A percentile compares a stretch with the other conserved stretches of the same genome.
phyloP scores from a whole-genome alignment of 2,113 vertebrate species.

The Rhagologus leucostigma region DNA sequence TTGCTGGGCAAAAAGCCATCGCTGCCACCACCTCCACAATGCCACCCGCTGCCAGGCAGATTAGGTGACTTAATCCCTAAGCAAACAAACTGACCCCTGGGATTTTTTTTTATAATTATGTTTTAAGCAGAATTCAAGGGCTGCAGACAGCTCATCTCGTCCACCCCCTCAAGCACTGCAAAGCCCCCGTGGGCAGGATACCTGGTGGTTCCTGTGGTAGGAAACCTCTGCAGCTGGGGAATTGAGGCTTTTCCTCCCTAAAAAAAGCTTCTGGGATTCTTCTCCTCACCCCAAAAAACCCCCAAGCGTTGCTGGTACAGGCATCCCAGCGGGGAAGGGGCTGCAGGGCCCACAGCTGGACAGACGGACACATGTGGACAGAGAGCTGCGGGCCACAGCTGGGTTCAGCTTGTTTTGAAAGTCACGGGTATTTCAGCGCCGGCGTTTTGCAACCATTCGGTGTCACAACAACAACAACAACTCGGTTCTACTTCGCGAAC shows the following conservation, averaged over 20 bases:
- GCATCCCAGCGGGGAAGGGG: rapidly evolving
- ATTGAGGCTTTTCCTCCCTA: background rate
- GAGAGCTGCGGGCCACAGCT: background rate
- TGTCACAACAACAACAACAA: slow-evolving; percentile 24
- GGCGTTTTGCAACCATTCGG: background rate
- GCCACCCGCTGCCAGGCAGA: background rate
- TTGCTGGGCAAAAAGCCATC: background rate
- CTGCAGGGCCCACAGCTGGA: background rate
- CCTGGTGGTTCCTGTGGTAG: rapidly evolving
- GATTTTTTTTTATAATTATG: background rate
- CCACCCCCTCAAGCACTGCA: too few relatives aligned
- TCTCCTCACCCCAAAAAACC: rapidly evolving
- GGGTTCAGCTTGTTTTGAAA: background rate
- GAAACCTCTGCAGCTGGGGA: background rate
- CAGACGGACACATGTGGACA: background rate
- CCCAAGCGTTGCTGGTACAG: background rate
- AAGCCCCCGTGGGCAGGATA: rapidly evolving
- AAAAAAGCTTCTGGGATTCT: background rate
- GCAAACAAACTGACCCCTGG: background rate
- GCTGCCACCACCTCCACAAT: background rate
- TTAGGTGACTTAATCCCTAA: background rate
- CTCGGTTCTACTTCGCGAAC: background rate
- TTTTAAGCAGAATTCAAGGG: background rate
- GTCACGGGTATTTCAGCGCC: background rate
- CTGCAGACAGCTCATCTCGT: background rate